phyloP scores from a whole-genome alignment of 2,113 vertebrate species.

The Thamnaconus septentrionalis region DNA sequence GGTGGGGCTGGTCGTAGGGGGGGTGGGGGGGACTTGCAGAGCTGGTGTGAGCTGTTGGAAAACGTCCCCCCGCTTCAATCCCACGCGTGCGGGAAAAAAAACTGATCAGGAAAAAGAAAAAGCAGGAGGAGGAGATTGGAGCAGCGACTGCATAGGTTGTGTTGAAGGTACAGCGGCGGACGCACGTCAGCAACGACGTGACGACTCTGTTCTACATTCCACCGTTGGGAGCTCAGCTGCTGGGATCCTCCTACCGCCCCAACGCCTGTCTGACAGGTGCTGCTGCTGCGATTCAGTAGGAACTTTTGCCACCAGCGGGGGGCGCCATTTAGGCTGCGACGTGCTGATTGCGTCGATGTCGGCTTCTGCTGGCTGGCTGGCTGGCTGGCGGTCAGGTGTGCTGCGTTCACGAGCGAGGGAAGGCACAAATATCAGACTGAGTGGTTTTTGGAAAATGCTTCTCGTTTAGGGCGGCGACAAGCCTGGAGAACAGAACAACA shows the following conservation, averaged over 20 bases:
- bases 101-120: not conserved
- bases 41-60: no score
- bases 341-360: no score
- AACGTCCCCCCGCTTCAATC: slow-evolving; percentile 14
- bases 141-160: slow-evolving; percentile 55
- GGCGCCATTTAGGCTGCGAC: no score
- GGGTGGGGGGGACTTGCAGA: no score
- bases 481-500: slow-evolving; percentile 32
- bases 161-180: slow-evolving; percentile 12
- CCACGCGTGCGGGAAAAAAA: slow-evolving; percentile 21
- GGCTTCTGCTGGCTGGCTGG: slow-evolving; percentile 6
- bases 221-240: slow-evolving; percentile 34
- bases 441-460: slow-evolving; percentile 27
- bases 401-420: slow-evolving; percentile 29
- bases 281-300: slow-evolving; percentile 23
- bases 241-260: slow-evolving; percentile 32
- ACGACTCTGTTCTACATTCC: slow-evolving; percentile 34
- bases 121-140: slow-evolving; percentile 34
- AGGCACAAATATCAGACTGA: slow-evolving; percentile 52
- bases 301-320: slow-evolving; percentile 18
- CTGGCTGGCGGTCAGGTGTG: slow-evolving; percentile 16
- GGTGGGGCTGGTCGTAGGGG: no score
- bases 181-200: no score
- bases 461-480: slow-evolving; percentile 31
- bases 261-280: slow-evolving; percentile 34